Percentiles rank a stretch among this genome's conserved stretches.
Conservation (phyloP, 2,888 invertebrate genomes). For the Hesperia comma region DNA sequence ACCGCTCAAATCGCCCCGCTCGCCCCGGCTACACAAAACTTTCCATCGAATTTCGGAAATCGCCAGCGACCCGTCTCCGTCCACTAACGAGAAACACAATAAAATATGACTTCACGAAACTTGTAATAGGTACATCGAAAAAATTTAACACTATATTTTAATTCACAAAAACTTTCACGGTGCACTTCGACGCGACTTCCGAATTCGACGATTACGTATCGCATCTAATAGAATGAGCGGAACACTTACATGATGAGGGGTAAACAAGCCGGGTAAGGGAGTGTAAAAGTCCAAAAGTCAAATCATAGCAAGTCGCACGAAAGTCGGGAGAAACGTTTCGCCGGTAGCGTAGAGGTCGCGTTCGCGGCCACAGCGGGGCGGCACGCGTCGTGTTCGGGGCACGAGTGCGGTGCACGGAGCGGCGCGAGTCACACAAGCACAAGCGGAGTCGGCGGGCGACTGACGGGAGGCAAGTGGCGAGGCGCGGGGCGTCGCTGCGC, state of each 20-base stretch:
- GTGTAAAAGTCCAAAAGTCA: constrained; percentile 78
- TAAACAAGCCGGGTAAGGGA: constrained; percentile 82
- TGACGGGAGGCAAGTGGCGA: constrained; percentile 78
- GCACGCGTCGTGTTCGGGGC: constrained; percentile 83
- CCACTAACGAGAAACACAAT: constrained; percentile 57
- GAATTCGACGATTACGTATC: constrained; percentile 74
- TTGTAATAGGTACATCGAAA: constrained; percentile 3
- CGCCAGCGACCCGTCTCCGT: constrained; percentile 60
- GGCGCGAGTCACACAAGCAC: constrained; percentile 84
- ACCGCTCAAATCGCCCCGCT: constrained; percentile 60
- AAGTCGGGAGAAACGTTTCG: constrained; percentile 80
- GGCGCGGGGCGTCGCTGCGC: constrained; percentile 77
- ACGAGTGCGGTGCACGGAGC: constrained; percentile 83
- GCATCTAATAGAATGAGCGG: constrained; percentile 77
- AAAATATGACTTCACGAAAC: constrained; percentile 35
- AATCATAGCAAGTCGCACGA: constrained; percentile 80
- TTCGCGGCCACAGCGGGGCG: constrained; percentile 84
- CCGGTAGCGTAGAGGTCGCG: constrained; percentile 85
- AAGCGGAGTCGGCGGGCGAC: constrained; percentile 85
- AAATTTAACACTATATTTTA: constrained; percentile 62
- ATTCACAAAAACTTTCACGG: constrained; percentile 79
- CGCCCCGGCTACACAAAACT: constrained; percentile 66
- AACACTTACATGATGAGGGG: constrained; percentile 83
- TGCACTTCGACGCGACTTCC: constrained; percentile 76
- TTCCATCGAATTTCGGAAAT: constrained; percentile 80